Evolutionary conservation across 2,797 vertebrate genomes (phyloP), one percentile per base, ranked within the genome.

Genomic region (Benthosema pterotum): DNA sequence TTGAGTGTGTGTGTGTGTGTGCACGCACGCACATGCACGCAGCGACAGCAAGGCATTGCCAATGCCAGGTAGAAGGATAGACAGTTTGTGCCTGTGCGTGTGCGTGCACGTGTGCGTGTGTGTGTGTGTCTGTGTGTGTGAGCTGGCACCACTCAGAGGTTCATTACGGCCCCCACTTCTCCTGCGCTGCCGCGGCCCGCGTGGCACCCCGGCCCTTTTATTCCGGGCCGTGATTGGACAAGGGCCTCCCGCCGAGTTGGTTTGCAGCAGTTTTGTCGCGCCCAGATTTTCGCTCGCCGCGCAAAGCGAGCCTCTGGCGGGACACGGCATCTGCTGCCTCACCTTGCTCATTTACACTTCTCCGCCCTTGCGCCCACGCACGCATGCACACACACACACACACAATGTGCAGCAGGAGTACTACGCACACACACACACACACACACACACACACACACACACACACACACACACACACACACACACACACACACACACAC

Each of bases 211-310:
- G 76, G 88, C 93, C 95, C 95, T 96, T 96, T 98, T 97, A 96
- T 98, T 88, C 95, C 91, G 88, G 94, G 92, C 95, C 94, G 93
- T 96, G 96, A 96, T 96, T 95, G 95, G 96, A 98, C 96, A 98
- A 94, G 95, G 88, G 93, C 96, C 95, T 96, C 97, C 97, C 93
- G 94, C 94, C 91, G 95, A 94, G 94, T 96, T 95, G 89, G 96
- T 97, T 95, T 96, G 95, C 95, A 96, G 96, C 96, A 96, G 95
- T 98, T 98, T 96, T 97, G 96, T 98, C 94, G 95, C 92, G 94
- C 94, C 94, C 96, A 96, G 95, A 97, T 97, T 96, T 98, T 92
- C 2, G 88, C 95, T 95, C 93, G 93, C 95, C 92, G 93, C 95
- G 89, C 88, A 84, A 89, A 88, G 90, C 93, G 75, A 97, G 96